Evolutionary conservation across 92 coral and sea anemone species (phyloP), one percentile per base, ranked within the genome.

Genomic region (Bergia sp.): DNA sequence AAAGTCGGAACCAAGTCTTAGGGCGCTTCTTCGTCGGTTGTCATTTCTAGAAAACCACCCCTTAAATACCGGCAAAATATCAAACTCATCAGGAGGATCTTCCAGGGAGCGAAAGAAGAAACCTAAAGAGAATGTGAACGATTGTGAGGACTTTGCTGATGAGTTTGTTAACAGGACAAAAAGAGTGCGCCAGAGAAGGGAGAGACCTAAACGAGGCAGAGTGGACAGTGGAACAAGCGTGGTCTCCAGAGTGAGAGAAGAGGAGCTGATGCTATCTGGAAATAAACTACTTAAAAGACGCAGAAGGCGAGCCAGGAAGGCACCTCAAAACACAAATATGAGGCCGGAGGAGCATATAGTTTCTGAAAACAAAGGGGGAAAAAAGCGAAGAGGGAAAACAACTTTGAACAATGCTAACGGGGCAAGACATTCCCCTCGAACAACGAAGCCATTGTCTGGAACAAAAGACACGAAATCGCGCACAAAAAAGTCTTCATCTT

Each of bases 21-120:
- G 79, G 29, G 87, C 79, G 37, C 87, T 58, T 16, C 76, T 82
- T 13, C 66, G 77, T 65, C 87, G 87, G 12, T 6, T 71, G 65
- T 72, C 78, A 3, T 72, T 84, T 23, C 67, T 84, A 73, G 87
- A 84, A 29, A 84, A 71, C 40, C 87, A 84, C 43, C 87, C 87
- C 2, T 71, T 84, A 45, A 84, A 84, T 37, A 84, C 87, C 37
- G 44, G 47, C 0, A 71, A 71, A 71, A 71, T 8, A 47, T 6
- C 37, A 9, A 23, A 41, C 12, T 23, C 42, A 21, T 71, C 87
- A 7, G 49, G 77, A 38, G 29, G 78, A 84, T 71, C 79, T 16
- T 84, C 87, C 3, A 53, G 44, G 67, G 75, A 45, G 61, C 43
- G 37, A 7, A 84, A 53, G 43, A 69, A 67, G n/a, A 45, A 66